Evolutionary conservation across 2,888 invertebrate species (phyloP), one percentile per base, ranked within the genome.

Genomic region (Sceliomorpha sp.): DNA sequence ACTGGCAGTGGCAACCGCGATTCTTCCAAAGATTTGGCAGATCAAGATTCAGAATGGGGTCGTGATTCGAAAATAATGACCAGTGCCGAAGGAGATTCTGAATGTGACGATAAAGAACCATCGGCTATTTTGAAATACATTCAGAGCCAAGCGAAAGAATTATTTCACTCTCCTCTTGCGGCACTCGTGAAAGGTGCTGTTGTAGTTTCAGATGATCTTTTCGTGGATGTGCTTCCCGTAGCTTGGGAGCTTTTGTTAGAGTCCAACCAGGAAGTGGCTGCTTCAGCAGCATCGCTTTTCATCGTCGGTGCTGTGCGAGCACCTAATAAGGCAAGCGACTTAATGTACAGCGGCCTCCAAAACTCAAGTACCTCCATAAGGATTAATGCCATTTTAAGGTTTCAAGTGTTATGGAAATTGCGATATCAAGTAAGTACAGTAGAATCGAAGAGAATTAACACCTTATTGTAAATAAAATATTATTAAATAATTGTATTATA

Each of bases 181-280:
- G 92, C 94, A 0, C 89, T 98, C 50, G 91, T 97, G 5, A 98
- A 98, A 89, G 96, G 97, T 0, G 96, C 97, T 0, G 95, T 96
- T 0, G 94, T 97, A 1, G 91, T 99, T 86, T 91, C 93, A 1
- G 97, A 97, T 81, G 97, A 97, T 37, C 90, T 96, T 77, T 96
- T 97, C 79, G 90, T 93, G 1, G 96, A 97, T 77, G 93, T 97
- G 27, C 92, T 98, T 64, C 95, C 96, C 0, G 95, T 97, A 0
- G 96, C 98, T 0, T 99, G 99, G 99, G 96, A 98, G 82, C 90
- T 99, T 10, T 90, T 99, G 2, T 88, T 99, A 32, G 98, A 99
- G 84, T 92, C 93, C n/a, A 98, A 98, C 84, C 92, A 95, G 74
- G 96, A 96, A 86, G 93, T 96, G 5, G 92, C 95, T 27, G 94